These are phyloP conservation scores for Popillia japonica DNA, from an alignment of 1,140 invertebrate genomes.

Conservation along the genomic window DNA sequence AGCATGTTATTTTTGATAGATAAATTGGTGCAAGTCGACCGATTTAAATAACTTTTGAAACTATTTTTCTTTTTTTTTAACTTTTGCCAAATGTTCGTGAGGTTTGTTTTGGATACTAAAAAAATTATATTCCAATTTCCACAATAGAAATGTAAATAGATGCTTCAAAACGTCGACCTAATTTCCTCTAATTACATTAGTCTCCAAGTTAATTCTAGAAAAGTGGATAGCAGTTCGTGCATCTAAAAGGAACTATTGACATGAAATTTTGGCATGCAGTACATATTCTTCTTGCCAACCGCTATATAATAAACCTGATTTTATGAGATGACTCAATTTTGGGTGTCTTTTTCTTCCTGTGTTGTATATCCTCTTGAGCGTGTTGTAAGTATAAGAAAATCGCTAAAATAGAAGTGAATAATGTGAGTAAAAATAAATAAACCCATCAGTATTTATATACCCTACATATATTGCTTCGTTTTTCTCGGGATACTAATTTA, in stretches of 20 bases:
- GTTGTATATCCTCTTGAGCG: no score
- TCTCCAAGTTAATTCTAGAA: no score
- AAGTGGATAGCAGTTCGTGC: not conserved
- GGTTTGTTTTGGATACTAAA: not conserved
- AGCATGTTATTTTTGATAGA: not conserved
- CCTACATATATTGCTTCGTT: no score
- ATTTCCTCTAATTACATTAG: no score
- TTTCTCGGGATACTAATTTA: no score
- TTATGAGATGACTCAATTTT: not conserved
- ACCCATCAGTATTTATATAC: no score
- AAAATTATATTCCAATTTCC: no score
- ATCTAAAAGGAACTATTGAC: not conserved
- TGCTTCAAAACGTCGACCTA: no score
- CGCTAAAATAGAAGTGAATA: no score
- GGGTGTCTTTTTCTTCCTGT: not conserved
- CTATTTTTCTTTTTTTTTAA: not conserved
- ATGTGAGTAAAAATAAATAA: no score
- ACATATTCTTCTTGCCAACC: constrained; percentile 24
- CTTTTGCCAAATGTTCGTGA: not conserved
- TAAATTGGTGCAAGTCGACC: not conserved
- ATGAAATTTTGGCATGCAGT: constrained; percentile 13
- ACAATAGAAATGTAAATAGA: no score
- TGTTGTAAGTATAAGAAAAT: no score
- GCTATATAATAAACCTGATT: not conserved
- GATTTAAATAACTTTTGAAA: not conserved